Conservation (phyloP, 2,888 invertebrate genomes). For the Argyra leucocephala region DNA sequence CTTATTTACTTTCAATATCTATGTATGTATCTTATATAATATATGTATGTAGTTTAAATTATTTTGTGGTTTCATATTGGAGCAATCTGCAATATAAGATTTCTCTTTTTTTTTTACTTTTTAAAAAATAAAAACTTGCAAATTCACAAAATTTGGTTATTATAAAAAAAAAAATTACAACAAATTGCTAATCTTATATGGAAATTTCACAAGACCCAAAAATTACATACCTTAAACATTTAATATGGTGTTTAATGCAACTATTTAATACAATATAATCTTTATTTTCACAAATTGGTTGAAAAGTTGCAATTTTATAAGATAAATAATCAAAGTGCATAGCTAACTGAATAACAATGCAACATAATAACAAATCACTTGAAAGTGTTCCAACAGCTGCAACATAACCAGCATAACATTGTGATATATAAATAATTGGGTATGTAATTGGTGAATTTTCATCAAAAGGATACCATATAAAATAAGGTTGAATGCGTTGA, state of each 20-base stretch:
- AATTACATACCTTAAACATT: slow-evolving; percentile 24
- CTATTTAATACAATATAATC: slow-evolving; percentile 27
- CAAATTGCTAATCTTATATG: no score
- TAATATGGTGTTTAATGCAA: slow-evolving; percentile 30
- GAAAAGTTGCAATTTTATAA: slow-evolving; percentile 24
- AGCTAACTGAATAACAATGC: slow-evolving; percentile 32
- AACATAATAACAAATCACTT: slow-evolving; percentile 34
- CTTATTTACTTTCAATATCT: no score
- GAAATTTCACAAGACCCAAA: no score
- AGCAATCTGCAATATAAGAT: no score
- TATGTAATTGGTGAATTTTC: not conserved
- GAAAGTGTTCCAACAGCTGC: slow-evolving; percentile 32
- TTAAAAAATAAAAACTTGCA: no score
- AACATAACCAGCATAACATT: slow-evolving; percentile 31
- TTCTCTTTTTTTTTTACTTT: no score
- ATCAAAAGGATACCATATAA: slow-evolving; percentile 24
- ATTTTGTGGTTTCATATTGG: no score
- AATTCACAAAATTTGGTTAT: no score
- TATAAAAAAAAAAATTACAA: no score
- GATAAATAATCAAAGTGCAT: slow-evolving; percentile 36
- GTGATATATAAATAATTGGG: slow-evolving; percentile 25
- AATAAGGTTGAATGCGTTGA: slow-evolving; percentile 19
- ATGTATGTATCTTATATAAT: no score
- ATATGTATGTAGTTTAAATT: no score
- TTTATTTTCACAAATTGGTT: slow-evolving; percentile 19